Percentiles rank a stretch among this genome's conserved stretches.
Conservation (phyloP, 2,113 vertebrate species). For the Gymnogyps californianus region DNA sequence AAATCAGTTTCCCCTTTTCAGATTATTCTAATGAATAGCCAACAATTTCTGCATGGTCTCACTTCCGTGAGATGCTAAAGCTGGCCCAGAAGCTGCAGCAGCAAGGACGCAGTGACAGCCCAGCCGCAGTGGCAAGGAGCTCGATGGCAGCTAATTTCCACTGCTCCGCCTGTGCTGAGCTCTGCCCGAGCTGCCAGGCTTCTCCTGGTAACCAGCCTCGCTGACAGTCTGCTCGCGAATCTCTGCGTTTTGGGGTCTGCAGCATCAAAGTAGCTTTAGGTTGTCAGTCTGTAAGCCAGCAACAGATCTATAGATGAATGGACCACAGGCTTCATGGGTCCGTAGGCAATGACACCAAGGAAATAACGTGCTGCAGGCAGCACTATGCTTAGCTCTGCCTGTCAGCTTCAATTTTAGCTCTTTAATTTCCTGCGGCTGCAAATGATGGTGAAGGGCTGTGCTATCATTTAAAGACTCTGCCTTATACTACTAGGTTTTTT, state of each 20-base stretch:
- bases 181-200: not conserved
- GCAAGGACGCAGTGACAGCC: not conserved
- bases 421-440: conserved; percentile 11
- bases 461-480: not conserved
- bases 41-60: not conserved
- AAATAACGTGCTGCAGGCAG: not conserved
- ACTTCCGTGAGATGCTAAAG: not conserved
- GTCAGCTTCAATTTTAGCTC: not conserved
- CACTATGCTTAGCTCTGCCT: not conserved
- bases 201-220: not conserved
- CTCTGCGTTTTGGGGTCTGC: not conserved
- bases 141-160: not conserved
- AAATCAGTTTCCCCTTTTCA: not conserved
- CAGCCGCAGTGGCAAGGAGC: not conserved
- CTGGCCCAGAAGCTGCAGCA: not conserved
- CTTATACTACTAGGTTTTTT: not conserved
- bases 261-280: not conserved
- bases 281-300: not conserved
- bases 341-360: not conserved
- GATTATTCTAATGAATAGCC: not conserved
- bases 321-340: not conserved
- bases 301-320: not conserved
- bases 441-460: not conserved
- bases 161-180: not conserved
- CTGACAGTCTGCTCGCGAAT: not conserved